Evolutionary conservation across 2,797 vertebrate species (phyloP).

Genomic region (Hirundo rustica): DNA sequence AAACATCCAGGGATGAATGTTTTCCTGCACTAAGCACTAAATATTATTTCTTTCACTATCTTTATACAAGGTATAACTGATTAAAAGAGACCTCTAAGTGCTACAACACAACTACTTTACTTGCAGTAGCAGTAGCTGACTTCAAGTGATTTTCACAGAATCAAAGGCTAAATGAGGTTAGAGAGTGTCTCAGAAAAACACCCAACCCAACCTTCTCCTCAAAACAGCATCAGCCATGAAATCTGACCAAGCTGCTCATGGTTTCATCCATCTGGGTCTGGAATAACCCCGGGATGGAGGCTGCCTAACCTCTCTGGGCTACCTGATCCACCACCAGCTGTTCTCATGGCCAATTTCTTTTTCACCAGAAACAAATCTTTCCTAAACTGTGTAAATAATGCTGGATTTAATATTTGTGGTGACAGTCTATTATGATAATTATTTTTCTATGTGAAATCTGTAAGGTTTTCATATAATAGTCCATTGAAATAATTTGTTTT

Average conservation of each 20-base stretch:
- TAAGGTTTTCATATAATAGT: background rate
- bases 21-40: background rate
- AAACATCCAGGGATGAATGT: background rate
- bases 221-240: background rate
- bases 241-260: background rate
- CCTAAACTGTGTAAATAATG: background rate
- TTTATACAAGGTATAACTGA: background rate
- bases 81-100: background rate
- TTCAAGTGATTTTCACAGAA: background rate
- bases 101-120: background rate
- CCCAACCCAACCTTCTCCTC: background rate
- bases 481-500: background rate
- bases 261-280: background rate
- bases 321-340: background rate
- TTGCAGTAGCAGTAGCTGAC: background rate
- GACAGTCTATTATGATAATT: background rate
- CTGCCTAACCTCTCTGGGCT: background rate
- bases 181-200: background rate
- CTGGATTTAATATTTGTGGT: background rate
- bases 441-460: background rate
- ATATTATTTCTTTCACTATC: background rate
- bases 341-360: background rate
- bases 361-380: background rate
- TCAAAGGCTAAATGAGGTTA: background rate
- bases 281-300: background rate